A percentile compares a stretch with the other conserved stretches of the same genome.
Evolutionary conservation across 2,888 invertebrate genomes (phyloP).

Genomic region (Pyralis farinalis): DNA sequence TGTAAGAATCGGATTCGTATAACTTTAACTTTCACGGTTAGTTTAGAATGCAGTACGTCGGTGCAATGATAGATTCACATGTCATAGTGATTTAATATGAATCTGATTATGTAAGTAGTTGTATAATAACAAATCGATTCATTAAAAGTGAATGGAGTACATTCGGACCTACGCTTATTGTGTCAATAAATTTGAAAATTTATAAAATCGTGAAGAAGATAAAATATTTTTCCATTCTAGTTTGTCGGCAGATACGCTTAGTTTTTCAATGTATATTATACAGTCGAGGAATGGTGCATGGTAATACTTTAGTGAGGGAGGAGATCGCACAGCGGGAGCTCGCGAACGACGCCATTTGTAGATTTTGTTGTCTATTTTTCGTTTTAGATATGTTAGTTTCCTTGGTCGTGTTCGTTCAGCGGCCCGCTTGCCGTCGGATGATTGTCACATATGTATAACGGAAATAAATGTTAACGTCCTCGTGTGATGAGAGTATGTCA

Average conservation of each 20-base stretch:
- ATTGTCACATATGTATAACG: conserved; percentile 15
- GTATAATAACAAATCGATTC: conserved; percentile 27
- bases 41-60: conserved; percentile 28
- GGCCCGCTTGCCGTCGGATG: background rate
- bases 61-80: conserved; percentile 35
- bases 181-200: conserved; percentile 49
- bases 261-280: conserved; percentile 49
- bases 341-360: too few species aligned
- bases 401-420: background rate
- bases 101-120: conserved; percentile 36
- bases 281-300: conserved; percentile 52
- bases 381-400: background rate
- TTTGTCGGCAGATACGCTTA: conserved; percentile 47
- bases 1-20: background rate
- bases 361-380: too few species aligned
- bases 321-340: background rate
- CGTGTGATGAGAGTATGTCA: conserved; percentile 37
- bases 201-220: conserved; percentile 39
- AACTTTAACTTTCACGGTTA: conserved; percentile 10
- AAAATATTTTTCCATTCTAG: conserved; percentile 63
- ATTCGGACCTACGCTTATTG: conserved; percentile 54
- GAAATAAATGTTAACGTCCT: conserved; percentile 26
- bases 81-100: conserved; percentile 27
- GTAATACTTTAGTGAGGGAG: conserved; percentile 17
- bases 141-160: conserved; percentile 25